Percentiles rank a stretch among this genome's conserved stretches.
Evolutionary conservation across 2,797 vertebrate genomes (phyloP).

Genomic region (Pygocentrus nattereri): DNA sequence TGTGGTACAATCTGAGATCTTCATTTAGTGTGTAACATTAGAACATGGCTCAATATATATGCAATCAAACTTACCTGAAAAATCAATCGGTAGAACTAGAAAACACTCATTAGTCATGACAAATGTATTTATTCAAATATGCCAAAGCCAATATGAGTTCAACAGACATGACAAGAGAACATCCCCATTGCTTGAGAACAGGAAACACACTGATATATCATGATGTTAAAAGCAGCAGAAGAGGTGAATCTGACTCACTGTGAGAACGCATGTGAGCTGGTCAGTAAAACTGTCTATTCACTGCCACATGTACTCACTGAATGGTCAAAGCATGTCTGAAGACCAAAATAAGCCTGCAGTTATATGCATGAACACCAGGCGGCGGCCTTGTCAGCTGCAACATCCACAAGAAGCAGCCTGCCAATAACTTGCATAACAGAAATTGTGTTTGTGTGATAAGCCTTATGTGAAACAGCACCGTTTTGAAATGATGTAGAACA

Average conservation of each 20-base stretch:
- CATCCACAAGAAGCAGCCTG: slow-evolving; percentile 16
- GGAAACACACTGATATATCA: background rate
- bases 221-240: background rate
- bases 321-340: background rate
- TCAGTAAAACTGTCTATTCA: background rate
- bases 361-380: slow-evolving; percentile 27
- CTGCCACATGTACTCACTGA: background rate
- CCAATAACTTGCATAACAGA: slow-evolving; percentile 52
- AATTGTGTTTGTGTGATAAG: slow-evolving; percentile 41
- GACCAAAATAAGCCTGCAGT: background rate
- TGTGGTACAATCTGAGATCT: background rate
- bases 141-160: background rate
- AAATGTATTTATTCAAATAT: background rate
- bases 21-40: background rate
- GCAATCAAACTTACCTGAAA: background rate
- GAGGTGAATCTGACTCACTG: background rate
- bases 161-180: background rate
- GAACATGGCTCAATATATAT: background rate
- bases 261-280: background rate
- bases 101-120: background rate
- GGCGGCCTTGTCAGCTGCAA: slow-evolving; percentile 39
- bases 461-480: slow-evolving; percentile 19
- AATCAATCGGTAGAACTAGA: background rate
- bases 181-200: background rate
- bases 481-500: slow-evolving; percentile 17